phyloP scores from a whole-genome alignment of 2,888 invertebrate genomes.

The Lypha dubia region DNA sequence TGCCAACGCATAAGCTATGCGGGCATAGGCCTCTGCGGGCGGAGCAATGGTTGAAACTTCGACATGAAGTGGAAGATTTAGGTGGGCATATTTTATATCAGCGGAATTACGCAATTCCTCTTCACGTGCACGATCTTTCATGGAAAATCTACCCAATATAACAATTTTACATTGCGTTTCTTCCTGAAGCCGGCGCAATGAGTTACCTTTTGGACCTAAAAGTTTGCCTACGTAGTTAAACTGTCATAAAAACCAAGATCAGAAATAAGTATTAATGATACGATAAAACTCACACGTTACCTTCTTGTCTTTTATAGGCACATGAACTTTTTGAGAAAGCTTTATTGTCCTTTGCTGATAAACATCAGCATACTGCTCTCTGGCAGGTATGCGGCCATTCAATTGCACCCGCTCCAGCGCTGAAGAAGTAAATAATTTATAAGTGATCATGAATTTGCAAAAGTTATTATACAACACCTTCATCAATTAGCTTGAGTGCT shows the following conservation, averaged over 20 bases:
- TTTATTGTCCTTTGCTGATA: constrained; percentile 85
- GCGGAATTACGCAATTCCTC: constrained; percentile 91
- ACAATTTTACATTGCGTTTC: constrained; percentile 98
- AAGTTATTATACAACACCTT: constrained; percentile 75
- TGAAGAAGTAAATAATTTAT: constrained; percentile 80
- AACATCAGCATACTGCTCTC: constrained; percentile 89
- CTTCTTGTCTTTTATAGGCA: constrained; percentile 84
- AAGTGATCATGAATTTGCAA: background rate
- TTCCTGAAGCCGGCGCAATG: constrained; percentile 95
- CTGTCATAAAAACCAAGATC: constrained; percentile 83
- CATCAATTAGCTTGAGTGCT: constrained; percentile 81
- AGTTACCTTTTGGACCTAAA: constrained; percentile 96
- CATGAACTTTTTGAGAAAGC: constrained; percentile 82
- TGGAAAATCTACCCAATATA: constrained; percentile 95
- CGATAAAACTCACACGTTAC: constrained; percentile 55
- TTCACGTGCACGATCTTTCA: constrained; percentile 94
- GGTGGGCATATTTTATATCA: constrained; percentile 94
- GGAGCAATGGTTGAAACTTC: constrained; percentile 94
- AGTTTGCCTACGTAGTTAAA: constrained; percentile 98
- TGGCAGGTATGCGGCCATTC: constrained; percentile 87
- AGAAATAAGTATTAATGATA: background rate
- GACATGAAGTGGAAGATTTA: constrained; percentile 94
- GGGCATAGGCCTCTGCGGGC: constrained; percentile 92
- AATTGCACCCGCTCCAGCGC: constrained; percentile 89
- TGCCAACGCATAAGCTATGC: constrained; percentile 92